Evolutionary conservation across 1,140 invertebrate species (phyloP), one percentile per base, ranked within the genome.

Genomic region (Leptinotarsa undecemlineata): DNA sequence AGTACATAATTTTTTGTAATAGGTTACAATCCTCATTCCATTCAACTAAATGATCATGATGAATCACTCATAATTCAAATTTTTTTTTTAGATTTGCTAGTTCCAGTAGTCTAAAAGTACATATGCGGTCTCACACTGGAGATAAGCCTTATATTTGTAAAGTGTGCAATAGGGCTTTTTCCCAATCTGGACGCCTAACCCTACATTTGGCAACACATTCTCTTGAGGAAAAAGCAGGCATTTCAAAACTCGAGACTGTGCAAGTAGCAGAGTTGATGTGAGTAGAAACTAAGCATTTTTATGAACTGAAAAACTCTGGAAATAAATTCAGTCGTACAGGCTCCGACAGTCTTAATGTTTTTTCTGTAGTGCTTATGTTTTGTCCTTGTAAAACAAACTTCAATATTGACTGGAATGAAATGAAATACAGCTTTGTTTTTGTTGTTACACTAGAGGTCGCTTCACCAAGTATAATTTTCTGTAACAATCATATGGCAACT

Each of bases 101-200:
- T 20, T 81, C 80, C 8, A 84, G 80, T 70, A 85, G 84, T 73
- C 78, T 85, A 63, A 85, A 85, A 75, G 80, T 81, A 15, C 83
- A 84, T 63, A 77, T 84, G 77, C 77, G 79, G 23, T 68, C 73
- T 48, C 82, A 84, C 75, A 74, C 74, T 68, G 91, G 94, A 3
- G 70, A 63, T 66, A 87, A 94, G 47, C 93, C 94, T 0, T 96
- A 92, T 82, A 89, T 91, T 23, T 98, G 96, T 83, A 90, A 91
- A 42, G 89, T 93, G 23, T 98, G 96, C 80, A 92, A 91, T 19
- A 92, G 93, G 78, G 87, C 89, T 0, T 93, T 93, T 79, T 60
- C 88, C 1, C 90, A 90, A 79, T 88, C 88, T 3, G 87, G 88
- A 0, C 89, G 87, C 4, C 80, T 91, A 8, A 90, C 90, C 71